phyloP scores from a whole-genome alignment of 2,113 vertebrate genomes.

The Hemibagrus wyckioides region DNA sequence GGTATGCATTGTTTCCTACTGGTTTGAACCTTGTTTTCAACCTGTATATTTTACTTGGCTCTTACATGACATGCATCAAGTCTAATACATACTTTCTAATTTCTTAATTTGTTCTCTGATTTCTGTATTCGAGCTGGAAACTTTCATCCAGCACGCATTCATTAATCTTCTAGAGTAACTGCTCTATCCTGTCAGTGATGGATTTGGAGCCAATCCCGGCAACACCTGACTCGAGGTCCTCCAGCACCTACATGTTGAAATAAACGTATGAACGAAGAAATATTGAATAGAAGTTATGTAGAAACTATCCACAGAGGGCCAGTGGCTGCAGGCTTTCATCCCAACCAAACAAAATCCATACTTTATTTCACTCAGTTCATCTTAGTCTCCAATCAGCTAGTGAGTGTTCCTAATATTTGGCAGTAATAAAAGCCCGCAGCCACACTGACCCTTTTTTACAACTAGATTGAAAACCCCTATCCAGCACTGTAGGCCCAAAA shows the following conservation, averaged over 20 bases:
- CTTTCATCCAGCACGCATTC: background rate
- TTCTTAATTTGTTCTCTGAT: background rate
- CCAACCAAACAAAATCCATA: too few species aligned
- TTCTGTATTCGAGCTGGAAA: background rate
- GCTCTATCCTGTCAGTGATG: background rate
- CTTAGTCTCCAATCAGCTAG: too few species aligned
- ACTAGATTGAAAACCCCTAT: too few species aligned
- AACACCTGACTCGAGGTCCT: background rate
- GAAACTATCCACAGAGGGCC: too few species aligned
- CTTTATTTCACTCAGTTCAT: too few species aligned
- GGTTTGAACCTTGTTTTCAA: background rate
- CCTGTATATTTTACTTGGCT: background rate
- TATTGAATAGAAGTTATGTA: too few species aligned
- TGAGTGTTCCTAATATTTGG: too few species aligned
- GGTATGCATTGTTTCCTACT: background rate
- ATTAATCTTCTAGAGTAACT: background rate
- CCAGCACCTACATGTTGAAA: background rate
- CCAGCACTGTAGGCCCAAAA: too few species aligned
- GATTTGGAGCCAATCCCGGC: background rate
- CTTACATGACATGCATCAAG: background rate
- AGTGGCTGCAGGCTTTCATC: too few species aligned
- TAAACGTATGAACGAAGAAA: background rate
- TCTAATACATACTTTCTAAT: background rate
- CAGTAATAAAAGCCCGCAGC: too few species aligned
- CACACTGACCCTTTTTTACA: too few species aligned